Percentiles rank a stretch among this genome's conserved stretches.
Conservation (phyloP, 2,797 vertebrate species). For the Helarctos malayanus region DNA sequence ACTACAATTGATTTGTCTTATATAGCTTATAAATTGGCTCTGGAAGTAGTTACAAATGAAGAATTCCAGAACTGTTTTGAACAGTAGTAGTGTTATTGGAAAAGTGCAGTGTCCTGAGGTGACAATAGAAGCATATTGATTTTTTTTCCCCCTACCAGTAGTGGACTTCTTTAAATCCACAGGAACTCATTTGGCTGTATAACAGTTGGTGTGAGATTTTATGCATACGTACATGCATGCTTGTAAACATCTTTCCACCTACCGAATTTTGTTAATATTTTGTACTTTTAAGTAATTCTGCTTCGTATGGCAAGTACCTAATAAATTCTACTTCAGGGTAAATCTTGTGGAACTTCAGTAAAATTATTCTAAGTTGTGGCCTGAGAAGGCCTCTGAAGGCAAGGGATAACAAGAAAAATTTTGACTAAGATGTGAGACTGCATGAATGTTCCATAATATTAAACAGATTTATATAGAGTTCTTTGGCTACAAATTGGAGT, state of each 20-base stretch:
- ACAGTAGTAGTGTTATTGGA: background rate
- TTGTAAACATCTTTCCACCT: background rate
- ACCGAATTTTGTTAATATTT: background rate
- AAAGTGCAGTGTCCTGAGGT: conserved; percentile 2
- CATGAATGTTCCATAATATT: background rate
- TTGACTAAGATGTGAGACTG: background rate
- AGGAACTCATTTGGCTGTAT: conserved; percentile 36
- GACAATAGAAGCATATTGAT: background rate
- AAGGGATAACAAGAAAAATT: conserved; percentile 22
- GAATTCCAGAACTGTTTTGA: conserved; percentile 49
- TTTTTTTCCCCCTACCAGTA: background rate
- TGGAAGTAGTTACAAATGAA: conserved; percentile 50
- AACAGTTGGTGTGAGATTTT: background rate
- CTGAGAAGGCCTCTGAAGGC: background rate
- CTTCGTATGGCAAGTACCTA: background rate
- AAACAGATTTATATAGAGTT: conserved; percentile 34
- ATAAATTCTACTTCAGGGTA: conserved; percentile 19
- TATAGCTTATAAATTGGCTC: background rate
- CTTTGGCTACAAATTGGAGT: conserved; percentile 37
- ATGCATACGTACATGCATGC: background rate
- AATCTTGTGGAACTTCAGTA: conserved; percentile 25
- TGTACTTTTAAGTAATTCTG: background rate
- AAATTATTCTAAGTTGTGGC: background rate
- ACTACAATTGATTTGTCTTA: conserved; percentile 35
- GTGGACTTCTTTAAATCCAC: background rate